Conservation (phyloP, 2,113 vertebrate species). For the Dermatemys mawii region DNA sequence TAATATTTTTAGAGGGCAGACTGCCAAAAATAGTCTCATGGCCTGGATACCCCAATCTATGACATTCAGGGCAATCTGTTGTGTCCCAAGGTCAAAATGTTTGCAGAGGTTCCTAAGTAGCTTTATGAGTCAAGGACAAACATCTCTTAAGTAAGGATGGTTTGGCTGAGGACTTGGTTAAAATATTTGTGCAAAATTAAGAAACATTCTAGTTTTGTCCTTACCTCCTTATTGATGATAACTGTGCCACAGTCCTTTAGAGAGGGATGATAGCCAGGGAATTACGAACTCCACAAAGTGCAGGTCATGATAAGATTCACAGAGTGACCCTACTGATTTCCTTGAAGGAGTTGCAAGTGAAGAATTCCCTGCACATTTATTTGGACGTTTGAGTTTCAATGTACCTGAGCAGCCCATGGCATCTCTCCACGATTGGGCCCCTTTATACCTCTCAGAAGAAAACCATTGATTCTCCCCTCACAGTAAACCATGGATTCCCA, state of each 20-base stretch:
- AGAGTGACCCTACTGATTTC: neutral
- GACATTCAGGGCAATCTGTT: neutral
- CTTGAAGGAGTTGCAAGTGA: neutral
- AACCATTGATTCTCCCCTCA: accelerated
- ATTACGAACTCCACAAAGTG: neutral
- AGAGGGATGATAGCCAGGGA: neutral
- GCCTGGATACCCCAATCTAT: too few relatives aligned
- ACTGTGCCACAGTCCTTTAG: neutral
- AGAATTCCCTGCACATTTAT: neutral
- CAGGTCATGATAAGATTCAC: neutral
- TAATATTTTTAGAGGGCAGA: neutral
- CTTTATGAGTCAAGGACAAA: neutral
- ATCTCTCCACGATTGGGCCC: neutral
- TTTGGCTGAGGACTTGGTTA: neutral
- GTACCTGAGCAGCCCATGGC: neutral
- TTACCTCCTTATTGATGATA: neutral
- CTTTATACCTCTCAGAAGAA: neutral
- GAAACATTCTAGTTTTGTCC: neutral
- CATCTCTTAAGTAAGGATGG: neutral
- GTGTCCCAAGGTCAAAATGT: neutral
- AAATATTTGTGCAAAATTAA: neutral
- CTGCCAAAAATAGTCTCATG: neutral
- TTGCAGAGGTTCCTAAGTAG: neutral
- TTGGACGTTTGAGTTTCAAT: neutral
- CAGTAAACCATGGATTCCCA: neutral